Evolutionary conservation across 2,113 vertebrate species (phyloP).

Genomic region (Lepus americanus): DNA sequence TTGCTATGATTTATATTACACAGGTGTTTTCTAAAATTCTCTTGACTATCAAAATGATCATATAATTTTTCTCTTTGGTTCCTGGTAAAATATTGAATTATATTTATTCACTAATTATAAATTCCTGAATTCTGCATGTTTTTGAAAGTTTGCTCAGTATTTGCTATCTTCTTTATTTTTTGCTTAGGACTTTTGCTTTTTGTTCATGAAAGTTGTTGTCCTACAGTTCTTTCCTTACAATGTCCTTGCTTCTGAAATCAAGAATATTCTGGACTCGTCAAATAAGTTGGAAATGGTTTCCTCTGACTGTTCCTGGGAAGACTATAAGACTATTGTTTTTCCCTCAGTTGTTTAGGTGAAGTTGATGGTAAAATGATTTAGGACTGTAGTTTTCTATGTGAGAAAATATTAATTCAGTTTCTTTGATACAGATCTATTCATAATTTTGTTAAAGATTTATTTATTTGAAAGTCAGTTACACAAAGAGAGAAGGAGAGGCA

Average conservation of each 20-base stretch:
- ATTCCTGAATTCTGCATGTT: not conserved
- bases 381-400: not conserved
- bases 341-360: not conserved
- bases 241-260: not conserved
- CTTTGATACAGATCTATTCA: not conserved
- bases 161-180: slow-evolving; percentile 36
- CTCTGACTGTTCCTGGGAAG: not conserved
- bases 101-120: not conserved
- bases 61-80: not conserved
- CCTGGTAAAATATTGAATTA: not conserved
- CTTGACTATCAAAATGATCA: not conserved
- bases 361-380: not conserved
- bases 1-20: not conserved
- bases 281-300: slow-evolving; percentile 8
- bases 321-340: not conserved
- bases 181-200: not conserved
- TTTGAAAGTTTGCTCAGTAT: not conserved
- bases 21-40: not conserved
- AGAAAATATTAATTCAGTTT: not conserved
- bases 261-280: not conserved
- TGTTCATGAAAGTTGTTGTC: not conserved
- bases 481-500: too few relatives aligned
- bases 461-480: too few relatives aligned
- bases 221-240: slow-evolving; percentile 2
- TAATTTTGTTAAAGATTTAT: not conserved